Percentiles rank a stretch among this genome's conserved stretches.
Conservation (phyloP, 1,140 invertebrate species). For the Druon quercuslanigerum region DNA sequence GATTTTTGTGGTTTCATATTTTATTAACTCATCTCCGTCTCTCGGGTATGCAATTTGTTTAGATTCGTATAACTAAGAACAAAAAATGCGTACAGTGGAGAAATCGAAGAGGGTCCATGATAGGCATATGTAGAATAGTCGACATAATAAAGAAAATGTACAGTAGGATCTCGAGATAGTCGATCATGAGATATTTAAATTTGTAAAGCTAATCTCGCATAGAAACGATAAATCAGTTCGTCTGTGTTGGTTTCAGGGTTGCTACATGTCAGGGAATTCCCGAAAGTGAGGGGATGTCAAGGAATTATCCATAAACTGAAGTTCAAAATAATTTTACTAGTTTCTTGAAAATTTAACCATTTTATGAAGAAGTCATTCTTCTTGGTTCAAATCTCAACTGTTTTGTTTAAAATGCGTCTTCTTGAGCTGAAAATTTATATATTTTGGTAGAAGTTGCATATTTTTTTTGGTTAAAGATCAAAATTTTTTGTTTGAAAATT, state of each 20-base stretch:
- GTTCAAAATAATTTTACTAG: too few species aligned
- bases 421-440: too few species aligned
- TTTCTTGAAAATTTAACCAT: too few species aligned
- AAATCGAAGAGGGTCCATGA: not conserved
- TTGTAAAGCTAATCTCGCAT: not conserved
- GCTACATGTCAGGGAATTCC: too few species aligned
- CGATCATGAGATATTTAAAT: not conserved
- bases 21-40: not conserved
- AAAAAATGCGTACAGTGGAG: not conserved
- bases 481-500: too few species aligned
- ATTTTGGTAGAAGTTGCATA: too few species aligned
- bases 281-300: too few species aligned
- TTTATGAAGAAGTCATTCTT: too few species aligned
- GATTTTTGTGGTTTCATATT: not conserved
- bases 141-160: not conserved
- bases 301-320: too few species aligned
- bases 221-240: not conserved
- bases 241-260: not conserved
- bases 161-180: conserved; percentile 6
- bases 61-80: not conserved
- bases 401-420: too few species aligned
- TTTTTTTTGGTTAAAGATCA: too few species aligned
- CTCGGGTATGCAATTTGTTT: not conserved
- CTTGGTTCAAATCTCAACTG: too few species aligned
- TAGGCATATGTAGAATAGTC: conserved; percentile 8